Percentiles rank a stretch among this genome's conserved stretches.
phyloP scores from a whole-genome alignment of 2,113 vertebrate species.

The Paratilapia polleni region DNA sequence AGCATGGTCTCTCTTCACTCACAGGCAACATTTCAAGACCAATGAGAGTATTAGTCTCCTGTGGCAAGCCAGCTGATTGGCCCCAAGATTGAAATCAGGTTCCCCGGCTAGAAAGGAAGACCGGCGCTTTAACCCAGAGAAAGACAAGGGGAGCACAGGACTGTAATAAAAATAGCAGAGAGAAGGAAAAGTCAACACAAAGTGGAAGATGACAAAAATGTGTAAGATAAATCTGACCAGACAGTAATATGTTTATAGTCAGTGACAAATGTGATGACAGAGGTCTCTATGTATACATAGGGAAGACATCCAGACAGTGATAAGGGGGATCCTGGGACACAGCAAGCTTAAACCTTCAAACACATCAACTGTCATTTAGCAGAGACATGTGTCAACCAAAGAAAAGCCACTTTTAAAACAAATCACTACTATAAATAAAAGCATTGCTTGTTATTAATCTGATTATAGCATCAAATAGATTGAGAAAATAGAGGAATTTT shows the following conservation, averaged over 20 bases:
- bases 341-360: conserved; percentile 8
- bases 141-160: neutral
- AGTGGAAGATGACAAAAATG: neutral
- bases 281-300: neutral
- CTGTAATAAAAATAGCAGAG: neutral
- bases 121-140: conserved; percentile 5
- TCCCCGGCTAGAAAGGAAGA: neutral
- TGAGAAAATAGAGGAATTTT: neutral
- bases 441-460: neutral
- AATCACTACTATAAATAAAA: neutral
- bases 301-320: conserved; percentile 15
- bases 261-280: neutral
- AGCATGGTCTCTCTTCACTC: conserved; percentile 34
- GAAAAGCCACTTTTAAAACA: neutral
- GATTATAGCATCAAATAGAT: neutral
- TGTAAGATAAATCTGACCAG: neutral
- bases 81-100: conserved; percentile 31
- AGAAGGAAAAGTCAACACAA: neutral
- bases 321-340: conserved; percentile 6
- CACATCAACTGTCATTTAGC: conserved; percentile 4
- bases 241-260: neutral
- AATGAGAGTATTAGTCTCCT: conserved; percentile 41
- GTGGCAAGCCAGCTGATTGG: conserved; percentile 53
- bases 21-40: conserved; percentile 47
- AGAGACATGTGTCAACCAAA: neutral